A percentile compares a stretch with the other conserved stretches of the same genome.
These are phyloP conservation scores for Nycticorax nycticorax DNA, from an alignment of 2,113 vertebrate species.

Conservation along the genomic window DNA sequence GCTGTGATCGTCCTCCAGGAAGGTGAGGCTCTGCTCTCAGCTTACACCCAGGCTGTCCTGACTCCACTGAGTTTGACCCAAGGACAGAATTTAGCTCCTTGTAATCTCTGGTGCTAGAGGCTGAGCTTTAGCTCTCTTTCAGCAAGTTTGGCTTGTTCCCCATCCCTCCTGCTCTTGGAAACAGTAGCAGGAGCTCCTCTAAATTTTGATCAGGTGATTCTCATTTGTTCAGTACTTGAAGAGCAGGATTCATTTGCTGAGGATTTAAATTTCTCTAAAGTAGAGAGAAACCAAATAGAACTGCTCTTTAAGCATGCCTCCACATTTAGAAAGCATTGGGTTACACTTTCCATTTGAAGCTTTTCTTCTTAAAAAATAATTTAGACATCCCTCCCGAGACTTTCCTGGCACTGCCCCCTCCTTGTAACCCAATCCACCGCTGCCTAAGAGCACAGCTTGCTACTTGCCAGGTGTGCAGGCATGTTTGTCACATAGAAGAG, in stretches of 20 bases:
- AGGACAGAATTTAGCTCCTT: not conserved
- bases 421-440: conserved; percentile 55
- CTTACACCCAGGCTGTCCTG: not conserved
- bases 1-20: conserved; percentile 1
- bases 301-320: conserved; percentile 55
- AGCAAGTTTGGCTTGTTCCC: not conserved
- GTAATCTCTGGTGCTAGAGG: not conserved
- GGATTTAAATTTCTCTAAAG: conserved; percentile 67
- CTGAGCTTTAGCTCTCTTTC: not conserved
- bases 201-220: conserved; percentile 31
- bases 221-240: conserved; percentile 59
- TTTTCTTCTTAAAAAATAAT: conserved; percentile 69
- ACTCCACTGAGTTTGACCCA: not conserved
- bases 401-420: conserved; percentile 23
- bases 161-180: not conserved
- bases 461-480: conserved; percentile 58
- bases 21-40: not conserved
- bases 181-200: not conserved
- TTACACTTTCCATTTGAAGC: conserved; percentile 72
- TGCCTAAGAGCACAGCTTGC: not conserved
- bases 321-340: conserved; percentile 60
- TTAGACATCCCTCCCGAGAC: conserved; percentile 49
- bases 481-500: conserved; percentile 47
- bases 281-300: conserved; percentile 54
- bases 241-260: conserved; percentile 56